Percentiles rank a stretch among this genome's conserved stretches.
phyloP scores from a whole-genome alignment of 2,797 vertebrate species.

The Brachyalestes nurse region DNA sequence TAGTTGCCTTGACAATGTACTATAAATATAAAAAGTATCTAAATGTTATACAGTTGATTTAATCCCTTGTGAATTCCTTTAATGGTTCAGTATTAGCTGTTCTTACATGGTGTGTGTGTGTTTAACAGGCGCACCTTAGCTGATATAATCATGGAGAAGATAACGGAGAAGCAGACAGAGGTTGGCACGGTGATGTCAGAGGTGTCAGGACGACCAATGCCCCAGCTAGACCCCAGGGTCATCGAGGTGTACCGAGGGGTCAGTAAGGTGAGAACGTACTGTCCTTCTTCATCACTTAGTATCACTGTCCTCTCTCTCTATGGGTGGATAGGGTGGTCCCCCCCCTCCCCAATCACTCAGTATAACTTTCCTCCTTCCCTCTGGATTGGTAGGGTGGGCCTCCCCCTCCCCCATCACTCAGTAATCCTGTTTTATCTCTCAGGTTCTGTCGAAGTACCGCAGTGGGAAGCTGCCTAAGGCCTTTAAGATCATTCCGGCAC shows the following conservation, averaged over 20 bases:
- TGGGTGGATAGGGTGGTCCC: too few relatives aligned
- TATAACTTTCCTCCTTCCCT: too few relatives aligned
- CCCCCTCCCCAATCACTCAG: too few relatives aligned
- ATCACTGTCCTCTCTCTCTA: too few relatives aligned
- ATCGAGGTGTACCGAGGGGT: slow-evolving; percentile 93
- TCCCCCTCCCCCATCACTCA: too few relatives aligned
- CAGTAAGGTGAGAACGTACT: slow-evolving; percentile 79
- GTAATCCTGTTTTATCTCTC: neutral
- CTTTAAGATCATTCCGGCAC: slow-evolving; percentile 95
- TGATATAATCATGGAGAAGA: slow-evolving; percentile 97
- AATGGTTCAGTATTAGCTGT: too few relatives aligned
- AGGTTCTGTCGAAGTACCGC: slow-evolving; percentile 94
- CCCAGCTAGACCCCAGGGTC: slow-evolving; percentile 89
- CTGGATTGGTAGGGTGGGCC: too few relatives aligned
- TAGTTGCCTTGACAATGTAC: too few relatives aligned
- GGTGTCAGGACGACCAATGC: slow-evolving; percentile 84
- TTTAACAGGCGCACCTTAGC: slow-evolving; percentile 87
- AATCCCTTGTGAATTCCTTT: too few relatives aligned
- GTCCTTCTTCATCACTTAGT: too few relatives aligned
- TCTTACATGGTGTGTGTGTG: slow-evolving; percentile 6
- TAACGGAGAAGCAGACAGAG: slow-evolving; percentile 98
- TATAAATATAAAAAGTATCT: too few relatives aligned
- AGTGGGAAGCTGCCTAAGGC: slow-evolving; percentile 97
- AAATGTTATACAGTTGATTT: too few relatives aligned
- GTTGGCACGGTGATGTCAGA: slow-evolving; percentile 93